Percentiles rank a stretch among this genome's conserved stretches.
Conservation (phyloP, 2,797 vertebrate genomes). For the Gouania willdenowi region DNA sequence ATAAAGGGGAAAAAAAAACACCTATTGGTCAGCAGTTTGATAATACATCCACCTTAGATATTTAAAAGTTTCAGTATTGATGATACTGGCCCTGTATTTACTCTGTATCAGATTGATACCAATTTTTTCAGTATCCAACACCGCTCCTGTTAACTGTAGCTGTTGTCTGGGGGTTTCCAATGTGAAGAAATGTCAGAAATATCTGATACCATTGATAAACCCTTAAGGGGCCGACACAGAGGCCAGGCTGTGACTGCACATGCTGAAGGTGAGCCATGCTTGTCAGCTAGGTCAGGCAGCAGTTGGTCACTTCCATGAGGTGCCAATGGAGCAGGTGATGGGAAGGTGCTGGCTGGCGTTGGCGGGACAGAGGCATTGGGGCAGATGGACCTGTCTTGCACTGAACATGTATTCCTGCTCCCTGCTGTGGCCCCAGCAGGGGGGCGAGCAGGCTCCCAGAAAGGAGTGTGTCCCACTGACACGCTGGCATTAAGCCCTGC, state of each 20-base stretch:
- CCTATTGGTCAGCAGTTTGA: too few relatives aligned
- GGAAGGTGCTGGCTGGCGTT: slow-evolving; percentile 64
- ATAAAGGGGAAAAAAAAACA: too few relatives aligned
- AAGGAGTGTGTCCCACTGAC: slow-evolving; percentile 72
- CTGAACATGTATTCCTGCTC: slow-evolving; percentile 73
- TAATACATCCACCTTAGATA: too few relatives aligned
- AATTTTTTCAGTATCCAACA: too few relatives aligned
- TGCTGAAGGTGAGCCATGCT: slow-evolving; percentile 65
- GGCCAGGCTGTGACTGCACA: slow-evolving; percentile 25
- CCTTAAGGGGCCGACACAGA: slow-evolving; percentile 1
- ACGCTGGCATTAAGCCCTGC: slow-evolving; percentile 68
- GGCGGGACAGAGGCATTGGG: slow-evolving; percentile 58
- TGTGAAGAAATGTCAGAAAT: too few relatives aligned
- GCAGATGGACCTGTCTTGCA: slow-evolving; percentile 84
- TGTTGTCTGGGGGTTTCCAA: too few relatives aligned
- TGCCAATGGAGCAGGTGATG: slow-evolving; percentile 64
- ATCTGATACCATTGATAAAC: background rate
- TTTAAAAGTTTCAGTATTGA: too few relatives aligned
- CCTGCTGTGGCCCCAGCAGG: slow-evolving; percentile 67
- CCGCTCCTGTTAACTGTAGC: too few relatives aligned
- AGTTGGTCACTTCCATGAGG: slow-evolving; percentile 70
- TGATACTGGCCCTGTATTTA: too few relatives aligned
- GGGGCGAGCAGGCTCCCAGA: slow-evolving; percentile 66
- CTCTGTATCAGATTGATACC: too few relatives aligned
- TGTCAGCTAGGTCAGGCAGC: slow-evolving; percentile 57